Evolutionary conservation across 2,113 vertebrate species (phyloP), one percentile per base, ranked within the genome.

Genomic region (Notarius lentiginosus): DNA sequence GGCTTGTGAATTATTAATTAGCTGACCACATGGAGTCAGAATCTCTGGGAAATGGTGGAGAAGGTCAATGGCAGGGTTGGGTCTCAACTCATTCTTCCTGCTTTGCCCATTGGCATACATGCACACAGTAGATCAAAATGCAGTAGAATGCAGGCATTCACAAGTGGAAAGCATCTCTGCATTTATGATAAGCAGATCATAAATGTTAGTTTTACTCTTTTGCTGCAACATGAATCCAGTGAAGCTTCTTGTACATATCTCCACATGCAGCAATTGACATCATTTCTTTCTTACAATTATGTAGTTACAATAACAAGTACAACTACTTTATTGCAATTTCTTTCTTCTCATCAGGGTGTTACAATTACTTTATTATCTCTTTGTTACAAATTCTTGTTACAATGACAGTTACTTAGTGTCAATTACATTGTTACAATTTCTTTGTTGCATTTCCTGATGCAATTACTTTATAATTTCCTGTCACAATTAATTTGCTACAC

Each of bases 1-100:
- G 82, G 49, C 15, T n/a, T 80, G 87, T 92, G 89, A 91, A 94
- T 94, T 92, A 94, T 94, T 93, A 92, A 93, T 92, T 79, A 86
- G 85, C 84, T 85, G 88, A 89, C 89, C 90, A 90, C 88, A 90
- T 89, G 82, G 79, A 91, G 91, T 91, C 91, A 88, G 89, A 89
- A 86, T 89, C 87, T 79, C 84, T 85, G 87, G 87, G 91, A 94
- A 61, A 90, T 86, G 86, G 86, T 79, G 87, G 73, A 34, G 80
- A 92, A 93, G 92, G 93, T 92, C 91, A 90, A 89, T 82, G 83
- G 55, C 86, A 66, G 88, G 91, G 83, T 80, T 86, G 51, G 87
- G 91, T 83, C 84, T 72, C 27, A 51, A 61, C 30, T 85, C 79
- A n/a, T 30, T 49, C 34, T 34, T 61, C 53, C 81, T 34, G 51